These are phyloP conservation scores for Drosophila infuscata DNA, from an alignment of 2,888 invertebrate genomes.

Conservation along the genomic window DNA sequence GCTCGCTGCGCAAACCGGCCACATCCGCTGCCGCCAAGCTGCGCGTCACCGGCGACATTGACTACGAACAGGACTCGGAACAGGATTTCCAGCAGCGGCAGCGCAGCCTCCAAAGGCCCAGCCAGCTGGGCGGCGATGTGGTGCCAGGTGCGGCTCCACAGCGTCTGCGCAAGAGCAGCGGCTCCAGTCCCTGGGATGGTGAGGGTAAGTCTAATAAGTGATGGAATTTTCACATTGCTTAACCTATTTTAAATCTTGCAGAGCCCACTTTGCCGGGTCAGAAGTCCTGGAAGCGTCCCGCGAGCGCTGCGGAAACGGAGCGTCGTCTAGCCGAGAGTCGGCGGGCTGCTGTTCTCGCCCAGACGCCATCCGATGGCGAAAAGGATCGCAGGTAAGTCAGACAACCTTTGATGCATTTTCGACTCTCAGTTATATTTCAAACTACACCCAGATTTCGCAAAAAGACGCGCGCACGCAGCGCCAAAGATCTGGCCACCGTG, in stretches of 20 bases:
- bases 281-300: conserved; percentile 86
- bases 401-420: fast-evolving
- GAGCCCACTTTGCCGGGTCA: conserved; percentile 80
- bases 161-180: conserved; percentile 84
- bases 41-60: conserved; percentile 84
- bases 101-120: conserved; percentile 83
- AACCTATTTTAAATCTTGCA: conserved; percentile 24
- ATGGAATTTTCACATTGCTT: not conserved
- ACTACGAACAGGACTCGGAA: conserved; percentile 86
- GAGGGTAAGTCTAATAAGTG: conserved; percentile 74
- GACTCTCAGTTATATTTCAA: not conserved
- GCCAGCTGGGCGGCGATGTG: conserved; percentile 72
- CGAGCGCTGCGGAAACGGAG: conserved; percentile 87
- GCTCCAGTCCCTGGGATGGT: conserved; percentile 87
- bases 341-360: conserved; percentile 73
- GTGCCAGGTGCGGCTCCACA: conserved; percentile 57
- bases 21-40: conserved; percentile 82
- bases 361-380: conserved; percentile 86
- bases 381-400: conserved; percentile 85
- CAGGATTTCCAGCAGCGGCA: conserved; percentile 83
- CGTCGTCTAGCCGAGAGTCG: conserved; percentile 85
- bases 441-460: conserved; percentile 81
- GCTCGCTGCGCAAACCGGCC: conserved; percentile 83
- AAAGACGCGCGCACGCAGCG: conserved; percentile 86
- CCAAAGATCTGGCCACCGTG: conserved; percentile 60